Percentiles rank a stretch among this genome's conserved stretches.
Evolutionary conservation across 2,797 vertebrate species (phyloP).

Genomic region (Sciurus carolinensis): DNA sequence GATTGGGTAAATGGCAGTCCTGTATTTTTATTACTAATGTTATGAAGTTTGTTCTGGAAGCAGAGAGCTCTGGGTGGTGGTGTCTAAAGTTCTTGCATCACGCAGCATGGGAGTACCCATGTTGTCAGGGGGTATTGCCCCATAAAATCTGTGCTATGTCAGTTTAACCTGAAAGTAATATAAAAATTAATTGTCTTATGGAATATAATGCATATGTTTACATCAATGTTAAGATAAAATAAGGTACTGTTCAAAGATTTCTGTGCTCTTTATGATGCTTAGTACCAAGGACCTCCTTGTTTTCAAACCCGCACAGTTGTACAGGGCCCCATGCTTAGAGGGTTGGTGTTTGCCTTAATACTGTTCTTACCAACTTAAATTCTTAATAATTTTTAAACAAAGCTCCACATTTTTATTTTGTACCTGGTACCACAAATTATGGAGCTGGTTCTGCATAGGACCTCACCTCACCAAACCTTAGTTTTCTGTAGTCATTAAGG

Average conservation of each 20-base stretch:
- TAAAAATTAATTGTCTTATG: not conserved
- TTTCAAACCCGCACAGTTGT: not conserved
- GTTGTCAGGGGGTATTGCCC: not conserved
- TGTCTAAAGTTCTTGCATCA: not conserved
- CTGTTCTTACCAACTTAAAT: constrained; percentile 1
- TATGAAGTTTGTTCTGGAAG: not conserved
- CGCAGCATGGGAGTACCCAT: not conserved
- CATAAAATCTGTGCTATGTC: not conserved
- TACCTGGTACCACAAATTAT: not conserved
- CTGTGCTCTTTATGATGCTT: not conserved
- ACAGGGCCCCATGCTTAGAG: not conserved
- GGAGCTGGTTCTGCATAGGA: not conserved
- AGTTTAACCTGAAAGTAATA: constrained; percentile 1
- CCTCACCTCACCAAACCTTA: not conserved
- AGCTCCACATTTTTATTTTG: not conserved
- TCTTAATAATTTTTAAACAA: constrained; percentile 18
- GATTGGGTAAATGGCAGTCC: not conserved
- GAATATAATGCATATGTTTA: not conserved
- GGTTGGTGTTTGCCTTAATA: not conserved
- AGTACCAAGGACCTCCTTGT: not conserved
- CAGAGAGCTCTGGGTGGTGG: not conserved
- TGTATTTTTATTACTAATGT: not conserved
- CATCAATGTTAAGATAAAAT: not conserved
- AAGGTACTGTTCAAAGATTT: not conserved
- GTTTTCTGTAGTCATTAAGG: constrained; percentile 2